These are phyloP conservation scores for Psephotus haematonotus DNA, from an alignment of 2,113 vertebrate species.

Conservation along the genomic window DNA sequence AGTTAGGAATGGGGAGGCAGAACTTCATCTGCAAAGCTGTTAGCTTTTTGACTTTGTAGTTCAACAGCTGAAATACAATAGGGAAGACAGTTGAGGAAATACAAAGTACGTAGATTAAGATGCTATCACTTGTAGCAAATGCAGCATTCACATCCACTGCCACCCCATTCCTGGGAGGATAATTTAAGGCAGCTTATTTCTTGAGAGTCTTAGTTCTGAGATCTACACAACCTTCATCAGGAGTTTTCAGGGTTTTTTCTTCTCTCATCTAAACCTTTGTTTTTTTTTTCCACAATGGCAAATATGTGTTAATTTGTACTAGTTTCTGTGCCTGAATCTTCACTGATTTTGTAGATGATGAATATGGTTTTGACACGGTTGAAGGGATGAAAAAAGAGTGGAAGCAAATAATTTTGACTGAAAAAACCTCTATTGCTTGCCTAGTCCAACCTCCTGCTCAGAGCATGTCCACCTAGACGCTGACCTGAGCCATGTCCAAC, in stretches of 20 bases:
- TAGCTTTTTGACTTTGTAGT: not conserved
- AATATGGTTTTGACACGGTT: not conserved
- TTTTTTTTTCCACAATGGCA: not conserved
- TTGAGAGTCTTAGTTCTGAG: not conserved
- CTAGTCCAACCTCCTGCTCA: not conserved
- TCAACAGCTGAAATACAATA: not conserved
- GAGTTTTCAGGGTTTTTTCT: not conserved
- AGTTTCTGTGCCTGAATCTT: not conserved
- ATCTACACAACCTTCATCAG: not conserved
- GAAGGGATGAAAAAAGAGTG: not conserved
- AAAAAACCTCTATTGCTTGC: not conserved
- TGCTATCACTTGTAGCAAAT: not conserved
- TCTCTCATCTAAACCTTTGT: not conserved
- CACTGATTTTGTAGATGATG: not conserved
- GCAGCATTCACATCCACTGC: not conserved
- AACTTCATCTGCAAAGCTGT: not conserved
- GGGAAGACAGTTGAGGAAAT: not conserved
- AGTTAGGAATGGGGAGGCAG: not conserved
- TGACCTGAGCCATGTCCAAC: not conserved
- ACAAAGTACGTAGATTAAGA: not conserved
- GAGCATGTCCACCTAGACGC: fast-evolving
- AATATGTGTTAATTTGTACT: not conserved
- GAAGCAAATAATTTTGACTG: not conserved
- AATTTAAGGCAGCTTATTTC: not conserved
- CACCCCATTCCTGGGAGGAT: not conserved